Evolutionary conservation across 2,113 vertebrate species (phyloP).

Genomic region (Myodes glareolus): DNA sequence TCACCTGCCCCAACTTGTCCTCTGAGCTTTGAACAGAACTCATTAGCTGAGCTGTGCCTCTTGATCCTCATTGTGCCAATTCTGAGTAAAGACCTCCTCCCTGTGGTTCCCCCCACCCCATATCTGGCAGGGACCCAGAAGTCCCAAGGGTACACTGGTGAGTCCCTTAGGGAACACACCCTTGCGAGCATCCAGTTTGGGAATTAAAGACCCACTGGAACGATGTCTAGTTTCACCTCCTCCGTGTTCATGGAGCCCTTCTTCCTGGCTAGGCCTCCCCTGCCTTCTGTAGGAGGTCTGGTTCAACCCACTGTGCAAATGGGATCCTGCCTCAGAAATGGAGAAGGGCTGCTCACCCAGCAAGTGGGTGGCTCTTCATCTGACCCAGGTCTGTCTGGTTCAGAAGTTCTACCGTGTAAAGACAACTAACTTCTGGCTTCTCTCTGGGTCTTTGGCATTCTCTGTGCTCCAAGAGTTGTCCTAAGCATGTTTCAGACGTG

Average conservation of each 20-base stretch:
- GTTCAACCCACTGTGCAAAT: neutral
- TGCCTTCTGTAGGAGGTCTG: neutral
- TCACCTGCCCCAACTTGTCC: conserved; percentile 62
- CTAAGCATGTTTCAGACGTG: neutral
- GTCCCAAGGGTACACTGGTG: neutral
- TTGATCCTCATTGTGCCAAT: neutral
- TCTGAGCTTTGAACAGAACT: conserved; percentile 52
- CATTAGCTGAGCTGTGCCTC: conserved; percentile 23
- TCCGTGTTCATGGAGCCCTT: neutral
- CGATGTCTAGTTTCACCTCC: neutral
- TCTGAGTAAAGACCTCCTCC: neutral
- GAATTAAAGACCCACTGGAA: neutral
- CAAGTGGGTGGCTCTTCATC: neutral
- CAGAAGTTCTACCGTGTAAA: neutral
- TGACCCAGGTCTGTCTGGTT: neutral
- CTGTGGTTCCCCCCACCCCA: neutral
- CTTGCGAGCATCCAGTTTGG: neutral
- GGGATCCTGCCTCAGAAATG: neutral
- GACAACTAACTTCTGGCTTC: neutral
- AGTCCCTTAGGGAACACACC: neutral
- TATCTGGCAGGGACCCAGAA: neutral
- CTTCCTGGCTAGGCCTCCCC: neutral
- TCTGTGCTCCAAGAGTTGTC: neutral
- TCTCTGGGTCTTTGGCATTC: neutral
- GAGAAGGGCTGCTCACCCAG: neutral